phyloP scores from a whole-genome alignment of 2,888 invertebrate genomes.

The Neoscelio sp. region DNA sequence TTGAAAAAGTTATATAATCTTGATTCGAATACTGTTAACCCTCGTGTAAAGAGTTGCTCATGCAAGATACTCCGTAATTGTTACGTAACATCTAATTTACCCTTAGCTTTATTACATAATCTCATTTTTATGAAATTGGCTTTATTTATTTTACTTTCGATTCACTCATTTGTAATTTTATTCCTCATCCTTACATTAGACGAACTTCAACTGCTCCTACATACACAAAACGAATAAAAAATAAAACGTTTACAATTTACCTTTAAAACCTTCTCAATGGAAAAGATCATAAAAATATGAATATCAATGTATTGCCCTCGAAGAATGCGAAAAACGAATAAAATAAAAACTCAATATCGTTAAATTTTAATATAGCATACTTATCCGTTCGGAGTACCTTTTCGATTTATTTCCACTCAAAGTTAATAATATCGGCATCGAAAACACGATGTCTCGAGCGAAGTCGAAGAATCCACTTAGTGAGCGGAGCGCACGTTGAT shows the following conservation, averaged over 20 bases:
- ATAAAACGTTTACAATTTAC: slow-evolving; percentile 1
- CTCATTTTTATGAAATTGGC: too few relatives aligned
- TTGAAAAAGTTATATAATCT: too few relatives aligned
- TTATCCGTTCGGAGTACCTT: slow-evolving; percentile 42
- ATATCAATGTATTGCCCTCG: slow-evolving; percentile 15
- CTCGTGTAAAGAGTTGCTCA: too few relatives aligned
- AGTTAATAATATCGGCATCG: slow-evolving; percentile 55
- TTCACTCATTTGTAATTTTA: not conserved
- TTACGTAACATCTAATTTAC: too few relatives aligned
- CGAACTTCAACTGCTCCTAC: too few relatives aligned
- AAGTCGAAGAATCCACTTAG: slow-evolving; percentile 55
- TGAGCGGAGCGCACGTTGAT: slow-evolving; percentile 39
- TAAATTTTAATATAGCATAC: slow-evolving; percentile 49
- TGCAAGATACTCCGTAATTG: too few relatives aligned
- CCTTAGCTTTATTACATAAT: too few relatives aligned
- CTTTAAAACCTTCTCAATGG: slow-evolving; percentile 16
- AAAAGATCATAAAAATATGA: slow-evolving; percentile 15
- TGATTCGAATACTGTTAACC: too few relatives aligned
- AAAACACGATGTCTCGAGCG: slow-evolving; percentile 43
- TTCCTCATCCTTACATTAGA: not conserved
- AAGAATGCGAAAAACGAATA: slow-evolving; percentile 12
- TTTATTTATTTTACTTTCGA: too few relatives aligned
- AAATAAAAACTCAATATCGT: slow-evolving; percentile 17
- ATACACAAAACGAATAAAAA: not conserved
- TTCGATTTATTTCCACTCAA: slow-evolving; percentile 56